Percentiles rank a stretch among this genome's conserved stretches.
These are phyloP conservation scores for Malacoraja senta DNA, from an alignment of 2,797 vertebrate species.

Conservation along the genomic window DNA sequence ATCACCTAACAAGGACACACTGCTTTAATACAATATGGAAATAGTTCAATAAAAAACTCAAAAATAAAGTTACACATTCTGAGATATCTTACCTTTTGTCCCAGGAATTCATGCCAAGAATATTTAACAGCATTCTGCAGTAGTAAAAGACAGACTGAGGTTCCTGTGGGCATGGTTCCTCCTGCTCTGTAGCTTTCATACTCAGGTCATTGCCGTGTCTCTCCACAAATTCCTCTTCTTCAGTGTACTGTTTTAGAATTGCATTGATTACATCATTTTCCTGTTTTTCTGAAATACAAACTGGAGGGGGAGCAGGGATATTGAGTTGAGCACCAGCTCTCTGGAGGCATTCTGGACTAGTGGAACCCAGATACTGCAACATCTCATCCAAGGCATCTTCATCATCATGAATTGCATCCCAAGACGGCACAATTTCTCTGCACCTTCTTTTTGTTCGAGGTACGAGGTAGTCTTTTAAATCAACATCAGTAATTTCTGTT, in stretches of 20 bases:
- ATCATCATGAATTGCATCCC: constrained; percentile 82
- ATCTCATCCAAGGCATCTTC: constrained; percentile 90
- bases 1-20: not conserved
- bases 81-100: constrained; percentile 81
- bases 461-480: constrained; percentile 64
- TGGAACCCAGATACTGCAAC: constrained; percentile 88
- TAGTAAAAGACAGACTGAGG: constrained; percentile 95
- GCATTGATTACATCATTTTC: constrained; percentile 96
- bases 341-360: constrained; percentile 93
- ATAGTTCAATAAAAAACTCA: not conserved
- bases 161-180: constrained; percentile 76
- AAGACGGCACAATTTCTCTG: constrained; percentile 81
- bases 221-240: constrained; percentile 82
- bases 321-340: constrained; percentile 86
- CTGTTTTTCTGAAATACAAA: constrained; percentile 92
- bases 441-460: constrained; percentile 73
- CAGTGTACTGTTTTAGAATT: constrained; percentile 87
- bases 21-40: not conserved
- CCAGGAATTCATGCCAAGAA: constrained; percentile 97
- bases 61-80: constrained; percentile 4
- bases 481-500: constrained; percentile 47
- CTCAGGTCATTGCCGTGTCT: constrained; percentile 81
- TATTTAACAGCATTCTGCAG: constrained; percentile 90
- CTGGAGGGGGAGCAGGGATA: constrained; percentile 82
- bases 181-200: constrained; percentile 81